Conservation (phyloP, 2,888 invertebrate genomes). For the Drosophila putrida region DNA sequence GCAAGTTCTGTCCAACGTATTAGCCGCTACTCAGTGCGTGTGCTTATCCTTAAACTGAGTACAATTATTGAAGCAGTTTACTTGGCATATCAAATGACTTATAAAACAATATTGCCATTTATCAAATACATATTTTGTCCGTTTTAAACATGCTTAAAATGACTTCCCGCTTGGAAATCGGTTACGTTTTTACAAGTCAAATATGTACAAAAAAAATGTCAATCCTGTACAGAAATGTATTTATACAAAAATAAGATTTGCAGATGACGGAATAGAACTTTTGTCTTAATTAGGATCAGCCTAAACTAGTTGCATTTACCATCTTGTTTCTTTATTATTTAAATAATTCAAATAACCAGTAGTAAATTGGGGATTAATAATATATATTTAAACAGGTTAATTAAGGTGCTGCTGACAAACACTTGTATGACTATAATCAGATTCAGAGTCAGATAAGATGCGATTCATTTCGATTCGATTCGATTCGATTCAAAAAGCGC, state of each 20-base stretch:
- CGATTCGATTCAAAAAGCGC: conserved; percentile 14
- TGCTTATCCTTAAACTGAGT: conserved; percentile 1
- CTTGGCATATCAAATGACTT: conserved; percentile 8
- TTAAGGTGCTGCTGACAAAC: conserved; percentile 22
- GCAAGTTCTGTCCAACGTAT: conserved; percentile 3
- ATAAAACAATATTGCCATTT: conserved; percentile 8
- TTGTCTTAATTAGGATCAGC: background rate
- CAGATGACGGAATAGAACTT: background rate
- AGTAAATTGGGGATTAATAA: conserved; percentile 13
- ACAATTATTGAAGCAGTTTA: conserved; percentile 1
- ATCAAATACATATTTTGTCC: background rate
- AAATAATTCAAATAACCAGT: background rate
- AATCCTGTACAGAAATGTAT: no score
- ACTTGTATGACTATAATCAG: conserved; percentile 20
- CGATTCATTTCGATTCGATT: conserved; percentile 7
- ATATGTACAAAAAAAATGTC: no score
- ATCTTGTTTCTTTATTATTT: background rate
- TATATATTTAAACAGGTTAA: conserved; percentile 23
- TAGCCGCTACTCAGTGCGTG: conserved; percentile 8
- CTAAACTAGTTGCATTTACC: conserved; percentile 1
- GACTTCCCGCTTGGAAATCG: no score
- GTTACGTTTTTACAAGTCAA: no score
- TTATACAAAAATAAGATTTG: background rate
- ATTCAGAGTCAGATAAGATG: conserved; percentile 1
- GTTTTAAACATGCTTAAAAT: no score